Evolutionary conservation across 2,888 invertebrate genomes (phyloP).

Genomic region (Polietes domitor): DNA sequence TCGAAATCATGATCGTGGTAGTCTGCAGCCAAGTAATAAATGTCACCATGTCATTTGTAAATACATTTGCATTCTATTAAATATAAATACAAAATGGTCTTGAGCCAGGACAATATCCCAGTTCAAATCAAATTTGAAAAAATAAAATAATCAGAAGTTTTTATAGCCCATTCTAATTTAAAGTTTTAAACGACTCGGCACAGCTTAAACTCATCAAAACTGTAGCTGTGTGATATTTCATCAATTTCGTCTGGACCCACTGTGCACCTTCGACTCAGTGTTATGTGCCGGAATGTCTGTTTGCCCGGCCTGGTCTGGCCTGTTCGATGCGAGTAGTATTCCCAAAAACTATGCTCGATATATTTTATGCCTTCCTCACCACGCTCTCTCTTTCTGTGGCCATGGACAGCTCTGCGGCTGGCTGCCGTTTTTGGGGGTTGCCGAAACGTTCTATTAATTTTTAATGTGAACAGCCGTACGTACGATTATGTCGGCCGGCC

Average conservation of each 20-base stretch:
- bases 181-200: too few species aligned
- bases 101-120: too few species aligned
- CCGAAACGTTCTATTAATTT: conserved; percentile 65
- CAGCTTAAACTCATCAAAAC: too few species aligned
- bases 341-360: conserved; percentile 30
- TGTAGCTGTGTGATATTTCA: too few species aligned
- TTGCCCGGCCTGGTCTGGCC: background rate
- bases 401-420: background rate
- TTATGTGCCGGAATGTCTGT: conserved; percentile 29
- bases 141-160: too few species aligned
- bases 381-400: background rate
- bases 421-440: conserved; percentile 31
- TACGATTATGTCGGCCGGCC: background rate
- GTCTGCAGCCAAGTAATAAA: too few species aligned
- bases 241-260: conserved; percentile 16
- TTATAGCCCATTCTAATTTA: too few species aligned
- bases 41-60: too few species aligned
- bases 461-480: conserved; percentile 42
- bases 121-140: too few species aligned
- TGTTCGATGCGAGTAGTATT: background rate
- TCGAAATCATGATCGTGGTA: too few species aligned
- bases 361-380: conserved; percentile 60
- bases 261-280: conserved; percentile 32
- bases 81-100: too few species aligned
- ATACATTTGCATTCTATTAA: too few species aligned